These are phyloP conservation scores for Melanocharis versteri DNA, from an alignment of 2,113 vertebrate genomes.

Conservation along the genomic window DNA sequence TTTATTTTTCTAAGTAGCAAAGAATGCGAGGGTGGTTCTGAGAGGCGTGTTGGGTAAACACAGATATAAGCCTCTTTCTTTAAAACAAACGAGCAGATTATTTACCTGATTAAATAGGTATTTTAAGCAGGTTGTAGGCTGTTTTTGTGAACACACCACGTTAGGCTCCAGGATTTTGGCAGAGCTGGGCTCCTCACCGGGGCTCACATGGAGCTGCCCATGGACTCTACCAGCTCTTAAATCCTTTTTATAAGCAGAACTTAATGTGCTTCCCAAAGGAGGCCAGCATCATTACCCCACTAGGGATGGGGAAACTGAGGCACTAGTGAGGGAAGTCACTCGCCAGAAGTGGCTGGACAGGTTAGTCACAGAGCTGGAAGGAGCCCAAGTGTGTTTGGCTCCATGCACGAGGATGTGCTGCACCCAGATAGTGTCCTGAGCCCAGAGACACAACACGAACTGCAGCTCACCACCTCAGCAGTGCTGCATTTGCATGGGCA, in stretches of 20 bases:
- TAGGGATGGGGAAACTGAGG: constrained; percentile 50
- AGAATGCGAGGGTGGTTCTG: constrained; percentile 44
- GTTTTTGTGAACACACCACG: neutral
- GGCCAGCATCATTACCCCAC: constrained; percentile 11
- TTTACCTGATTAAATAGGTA: constrained; percentile 69
- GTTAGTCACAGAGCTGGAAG: constrained; percentile 31
- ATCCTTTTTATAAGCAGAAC: constrained; percentile 26
- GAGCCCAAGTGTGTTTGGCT: constrained; percentile 8
- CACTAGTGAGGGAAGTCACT: constrained; percentile 6
- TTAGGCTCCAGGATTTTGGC: neutral
- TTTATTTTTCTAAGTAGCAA: constrained; percentile 51
- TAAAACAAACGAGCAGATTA: constrained; percentile 63
- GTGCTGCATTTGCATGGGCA: neutral
- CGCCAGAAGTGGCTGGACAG: neutral
- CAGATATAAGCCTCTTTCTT: constrained; percentile 45
- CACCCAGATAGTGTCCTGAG: neutral
- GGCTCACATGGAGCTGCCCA: neutral
- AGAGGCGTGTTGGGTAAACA: constrained; percentile 65
- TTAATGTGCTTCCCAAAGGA: constrained; percentile 5
- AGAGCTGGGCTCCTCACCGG: neutral
- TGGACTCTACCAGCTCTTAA: neutral
- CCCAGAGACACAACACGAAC: neutral
- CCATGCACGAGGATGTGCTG: neutral
- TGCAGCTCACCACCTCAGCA: neutral
- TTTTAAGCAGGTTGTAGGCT: constrained; percentile 46